These are phyloP conservation scores for Alouatta palliata DNA, from an alignment of 2,113 vertebrate genomes.

Conservation along the genomic window DNA sequence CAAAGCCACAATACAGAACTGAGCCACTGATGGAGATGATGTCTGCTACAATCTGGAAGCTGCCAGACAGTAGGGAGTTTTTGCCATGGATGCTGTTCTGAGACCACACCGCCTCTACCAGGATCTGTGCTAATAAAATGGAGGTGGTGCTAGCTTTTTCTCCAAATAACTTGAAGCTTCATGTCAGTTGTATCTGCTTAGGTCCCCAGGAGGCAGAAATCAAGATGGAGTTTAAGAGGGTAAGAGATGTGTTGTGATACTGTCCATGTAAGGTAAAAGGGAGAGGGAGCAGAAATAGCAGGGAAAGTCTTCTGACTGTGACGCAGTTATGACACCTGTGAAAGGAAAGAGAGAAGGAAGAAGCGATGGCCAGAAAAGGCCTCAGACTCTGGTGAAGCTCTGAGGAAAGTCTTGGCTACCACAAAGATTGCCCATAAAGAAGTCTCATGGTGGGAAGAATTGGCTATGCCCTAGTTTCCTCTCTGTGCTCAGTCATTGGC, in stretches of 20 bases:
- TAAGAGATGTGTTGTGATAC: background rate
- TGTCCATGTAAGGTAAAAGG: background rate
- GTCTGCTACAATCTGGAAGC: background rate
- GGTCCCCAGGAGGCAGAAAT: background rate
- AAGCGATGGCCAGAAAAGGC: background rate
- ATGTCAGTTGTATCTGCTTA: background rate
- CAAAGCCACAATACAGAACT: background rate
- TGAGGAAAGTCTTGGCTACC: background rate
- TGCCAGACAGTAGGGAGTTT: background rate
- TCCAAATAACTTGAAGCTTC: background rate
- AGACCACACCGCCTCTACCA: background rate
- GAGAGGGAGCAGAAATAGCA: background rate
- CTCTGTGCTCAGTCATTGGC: background rate
- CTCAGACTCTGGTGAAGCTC: background rate
- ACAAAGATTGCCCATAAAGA: background rate
- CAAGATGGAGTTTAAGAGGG: background rate
- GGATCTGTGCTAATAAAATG: background rate
- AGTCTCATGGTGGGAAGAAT: background rate
- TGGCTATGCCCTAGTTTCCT: background rate
- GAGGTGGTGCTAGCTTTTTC: background rate
- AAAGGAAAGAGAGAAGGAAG: slow-evolving; percentile 12
- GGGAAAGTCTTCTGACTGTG: background rate
- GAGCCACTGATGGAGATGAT: background rate
- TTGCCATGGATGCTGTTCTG: background rate
- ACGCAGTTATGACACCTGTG: background rate